phyloP scores from a whole-genome alignment of 2,888 invertebrate species.

The Rhamphomyia laevipes region DNA sequence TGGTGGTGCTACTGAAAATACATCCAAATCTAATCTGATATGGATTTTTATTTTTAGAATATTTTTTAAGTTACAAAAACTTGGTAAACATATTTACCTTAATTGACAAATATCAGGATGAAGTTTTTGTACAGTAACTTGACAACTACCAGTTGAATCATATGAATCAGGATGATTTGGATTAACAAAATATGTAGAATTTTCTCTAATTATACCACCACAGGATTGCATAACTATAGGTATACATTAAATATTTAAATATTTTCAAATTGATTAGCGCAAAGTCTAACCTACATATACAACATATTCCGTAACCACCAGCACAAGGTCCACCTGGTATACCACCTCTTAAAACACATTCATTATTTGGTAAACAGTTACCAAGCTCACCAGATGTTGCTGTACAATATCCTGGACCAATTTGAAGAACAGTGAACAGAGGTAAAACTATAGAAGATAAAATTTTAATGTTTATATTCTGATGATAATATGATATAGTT shows the following conservation, averaged over 20 bases:
- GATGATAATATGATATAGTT: no score
- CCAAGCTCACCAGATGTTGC: slow-evolving; percentile 70
- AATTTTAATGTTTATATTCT: no score
- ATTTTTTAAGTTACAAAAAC: not conserved
- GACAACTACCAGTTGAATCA: slow-evolving; percentile 74
- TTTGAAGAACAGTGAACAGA: slow-evolving; percentile 66
- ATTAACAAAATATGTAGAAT: slow-evolving; percentile 80
- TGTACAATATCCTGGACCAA: slow-evolving; percentile 62
- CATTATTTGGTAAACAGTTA: slow-evolving; percentile 58
- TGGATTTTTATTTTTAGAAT: not conserved
- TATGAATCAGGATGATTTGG: slow-evolving; percentile 61
- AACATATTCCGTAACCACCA: slow-evolving; percentile 38
- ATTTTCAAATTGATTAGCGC: not conserved
- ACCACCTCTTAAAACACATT: slow-evolving; percentile 62
- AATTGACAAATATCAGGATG: slow-evolving; percentile 73
- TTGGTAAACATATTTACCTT: slow-evolving; percentile 40
- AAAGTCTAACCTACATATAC: slow-evolving; percentile 28
- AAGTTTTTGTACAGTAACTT: slow-evolving; percentile 65
- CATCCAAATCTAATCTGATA: slow-evolving; percentile 62
- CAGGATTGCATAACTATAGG: slow-evolving; percentile 62
- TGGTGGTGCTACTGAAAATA: slow-evolving; percentile 64
- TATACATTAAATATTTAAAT: not conserved
- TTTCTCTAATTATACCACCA: slow-evolving; percentile 63
- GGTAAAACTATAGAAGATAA: slow-evolving; percentile 51
- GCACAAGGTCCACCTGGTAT: slow-evolving; percentile 69